These are phyloP conservation scores for Sphenopsis melanotis DNA, from an alignment of 2,797 vertebrate genomes.

Conservation along the genomic window DNA sequence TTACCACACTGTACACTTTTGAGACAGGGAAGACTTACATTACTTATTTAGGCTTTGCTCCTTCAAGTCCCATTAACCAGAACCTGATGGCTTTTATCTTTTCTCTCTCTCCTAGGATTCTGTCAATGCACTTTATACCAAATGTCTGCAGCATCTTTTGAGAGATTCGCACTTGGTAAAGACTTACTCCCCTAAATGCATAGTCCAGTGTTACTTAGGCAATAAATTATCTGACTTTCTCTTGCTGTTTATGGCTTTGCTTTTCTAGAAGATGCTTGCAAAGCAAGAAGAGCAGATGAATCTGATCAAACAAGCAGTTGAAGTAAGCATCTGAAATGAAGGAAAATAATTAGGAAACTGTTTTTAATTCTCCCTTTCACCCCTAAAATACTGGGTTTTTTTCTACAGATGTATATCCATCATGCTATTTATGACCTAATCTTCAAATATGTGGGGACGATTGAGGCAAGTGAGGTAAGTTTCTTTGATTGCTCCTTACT, in stretches of 20 bases:
- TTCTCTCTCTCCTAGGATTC: conserved; percentile 78
- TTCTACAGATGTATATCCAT: conserved; percentile 90
- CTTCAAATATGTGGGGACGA: conserved; percentile 93
- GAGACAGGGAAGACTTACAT: neutral
- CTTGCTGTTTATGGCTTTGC: conserved; percentile 6
- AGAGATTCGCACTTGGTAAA: conserved; percentile 93
- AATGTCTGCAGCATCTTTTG: conserved; percentile 94
- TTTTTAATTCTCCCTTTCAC: neutral
- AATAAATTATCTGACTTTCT: neutral
- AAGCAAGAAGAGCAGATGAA: conserved; percentile 95
- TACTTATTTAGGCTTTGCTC: neutral
- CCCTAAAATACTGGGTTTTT: neutral
- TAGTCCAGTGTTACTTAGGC: neutral
- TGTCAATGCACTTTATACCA: conserved; percentile 90
- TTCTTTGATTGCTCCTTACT: neutral
- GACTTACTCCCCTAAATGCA: neutral
- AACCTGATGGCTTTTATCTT: neutral
- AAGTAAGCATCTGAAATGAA: conserved; percentile 77
- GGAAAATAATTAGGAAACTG: neutral
- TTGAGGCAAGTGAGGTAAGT: conserved; percentile 91
- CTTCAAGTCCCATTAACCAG: neutral
- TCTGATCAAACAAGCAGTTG: conserved; percentile 94
- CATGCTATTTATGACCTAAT: conserved; percentile 91
- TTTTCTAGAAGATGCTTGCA: conserved; percentile 85
- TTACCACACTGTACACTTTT: neutral